These are phyloP conservation scores for Mimas tiliae DNA, from an alignment of 2,888 invertebrate species.

Conservation along the genomic window DNA sequence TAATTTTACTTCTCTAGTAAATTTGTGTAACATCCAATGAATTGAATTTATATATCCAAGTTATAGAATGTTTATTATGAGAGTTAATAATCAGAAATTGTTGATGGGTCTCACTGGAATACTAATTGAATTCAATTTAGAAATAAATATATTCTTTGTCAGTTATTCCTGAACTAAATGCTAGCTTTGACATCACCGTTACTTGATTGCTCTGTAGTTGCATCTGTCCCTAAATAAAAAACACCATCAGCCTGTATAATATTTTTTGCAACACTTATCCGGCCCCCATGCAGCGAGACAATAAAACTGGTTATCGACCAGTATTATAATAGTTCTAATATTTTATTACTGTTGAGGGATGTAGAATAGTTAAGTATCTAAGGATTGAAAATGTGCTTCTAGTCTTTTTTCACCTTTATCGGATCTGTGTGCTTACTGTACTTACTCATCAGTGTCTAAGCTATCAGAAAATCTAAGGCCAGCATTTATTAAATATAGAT, in stretches of 20 bases:
- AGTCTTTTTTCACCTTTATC: not conserved
- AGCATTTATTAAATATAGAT: too few species aligned
- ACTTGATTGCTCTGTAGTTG: not conserved
- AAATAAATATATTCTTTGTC: not conserved
- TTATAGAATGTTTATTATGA: too few species aligned
- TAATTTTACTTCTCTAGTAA: too few species aligned
- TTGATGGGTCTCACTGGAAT: too few species aligned
- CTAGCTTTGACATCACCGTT: not conserved
- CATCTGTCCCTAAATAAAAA: constrained; percentile 4
- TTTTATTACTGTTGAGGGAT: constrained; percentile 1
- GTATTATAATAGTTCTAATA: constrained; percentile 69
- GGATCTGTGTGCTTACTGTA: not conserved
- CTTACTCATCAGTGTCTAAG: not conserved
- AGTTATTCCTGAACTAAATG: constrained; percentile 10
- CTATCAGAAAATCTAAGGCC: too few species aligned
- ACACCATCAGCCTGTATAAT: not conserved
- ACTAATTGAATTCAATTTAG: not conserved
- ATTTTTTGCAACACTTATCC: not conserved
- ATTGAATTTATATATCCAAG: too few species aligned
- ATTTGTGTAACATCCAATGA: too few species aligned
- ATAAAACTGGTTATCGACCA: constrained; percentile 71
- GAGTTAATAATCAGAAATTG: too few species aligned
- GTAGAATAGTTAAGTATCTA: not conserved
- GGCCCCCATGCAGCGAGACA: constrained; percentile 66
- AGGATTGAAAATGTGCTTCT: not conserved